Evolutionary conservation across 1,140 invertebrate species (phyloP).

Genomic region (Scaptomyza hsui): DNA sequence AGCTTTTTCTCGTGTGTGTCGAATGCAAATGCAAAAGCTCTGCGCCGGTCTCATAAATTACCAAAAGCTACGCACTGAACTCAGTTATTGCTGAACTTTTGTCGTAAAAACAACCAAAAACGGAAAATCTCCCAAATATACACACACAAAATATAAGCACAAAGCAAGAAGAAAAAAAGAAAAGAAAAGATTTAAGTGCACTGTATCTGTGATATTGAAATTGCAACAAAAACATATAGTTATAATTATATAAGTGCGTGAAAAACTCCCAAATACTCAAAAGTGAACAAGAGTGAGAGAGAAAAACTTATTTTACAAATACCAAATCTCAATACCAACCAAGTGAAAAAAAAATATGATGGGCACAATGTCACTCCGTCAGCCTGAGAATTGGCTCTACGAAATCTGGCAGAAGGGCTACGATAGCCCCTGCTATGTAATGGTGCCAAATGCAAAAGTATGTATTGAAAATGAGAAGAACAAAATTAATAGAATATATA

Average conservation of each 20-base stretch:
- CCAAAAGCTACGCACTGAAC: conserved; percentile 58
- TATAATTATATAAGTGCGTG: conserved; percentile 22
- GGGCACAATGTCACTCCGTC: conserved; percentile 81
- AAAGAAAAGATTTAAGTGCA: background rate
- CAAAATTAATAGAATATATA: conserved; percentile 3
- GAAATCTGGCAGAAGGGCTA: conserved; percentile 87
- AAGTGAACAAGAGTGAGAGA: conserved; percentile 19
- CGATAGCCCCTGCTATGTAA: conserved; percentile 87
- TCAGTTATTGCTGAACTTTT: conserved; percentile 83
- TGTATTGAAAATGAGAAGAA: too few relatives aligned
- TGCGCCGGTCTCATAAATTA: conserved; percentile 77
- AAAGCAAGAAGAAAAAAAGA: conserved; percentile 5
- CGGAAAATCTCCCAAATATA: conserved; percentile 19
- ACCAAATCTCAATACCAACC: conserved; percentile 2
- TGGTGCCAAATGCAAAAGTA: conserved; percentile 87
- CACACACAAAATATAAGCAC: conserved; percentile 3
- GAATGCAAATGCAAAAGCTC: conserved; percentile 62
- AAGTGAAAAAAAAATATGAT: conserved; percentile 60
- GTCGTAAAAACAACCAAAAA: conserved; percentile 57
- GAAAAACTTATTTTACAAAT: conserved; percentile 1
- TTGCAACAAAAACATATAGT: conserved; percentile 21
- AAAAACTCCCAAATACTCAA: conserved; percentile 29
- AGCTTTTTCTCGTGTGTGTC: conserved; percentile 23
- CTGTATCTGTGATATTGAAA: conserved; percentile 39
- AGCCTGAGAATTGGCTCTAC: conserved; percentile 86